Conservation (phyloP, 2,797 vertebrate genomes). For the Chaenodraco wilsoni region DNA sequence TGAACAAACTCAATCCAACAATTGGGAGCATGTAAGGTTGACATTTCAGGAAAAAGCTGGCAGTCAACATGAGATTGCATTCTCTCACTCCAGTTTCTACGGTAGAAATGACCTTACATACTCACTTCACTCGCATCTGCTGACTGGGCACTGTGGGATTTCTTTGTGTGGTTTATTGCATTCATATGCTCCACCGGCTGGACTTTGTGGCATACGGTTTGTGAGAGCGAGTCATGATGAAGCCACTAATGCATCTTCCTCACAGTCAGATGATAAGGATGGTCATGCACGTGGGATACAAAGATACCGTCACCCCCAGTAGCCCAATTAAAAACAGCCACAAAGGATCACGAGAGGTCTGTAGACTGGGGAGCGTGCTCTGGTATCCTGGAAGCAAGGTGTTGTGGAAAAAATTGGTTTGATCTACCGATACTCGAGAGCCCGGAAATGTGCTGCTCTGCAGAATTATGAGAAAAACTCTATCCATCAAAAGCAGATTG, state of each 20-base stretch:
- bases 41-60: neutral
- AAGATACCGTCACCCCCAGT: slow-evolving; percentile 47
- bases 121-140: slow-evolving; percentile 2
- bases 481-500: slow-evolving; percentile 57
- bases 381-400: slow-evolving; percentile 46
- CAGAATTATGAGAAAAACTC: slow-evolving; percentile 41
- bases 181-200: slow-evolving; percentile 34
- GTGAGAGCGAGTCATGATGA: slow-evolving; percentile 32
- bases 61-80: neutral
- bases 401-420: slow-evolving; percentile 51
- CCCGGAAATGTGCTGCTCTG: slow-evolving; percentile 51
- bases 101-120: slow-evolving; percentile 1
- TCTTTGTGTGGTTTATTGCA: slow-evolving; percentile 3
- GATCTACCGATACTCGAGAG: slow-evolving; percentile 45
- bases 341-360: slow-evolving; percentile 47
- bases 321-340: slow-evolving; percentile 76
- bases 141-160: neutral
- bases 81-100: slow-evolving; percentile 1
- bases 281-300: slow-evolving; percentile 28
- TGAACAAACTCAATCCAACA: neutral
- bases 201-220: slow-evolving; percentile 11
- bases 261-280: slow-evolving; percentile 20
- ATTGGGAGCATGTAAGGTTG: neutral
- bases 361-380: slow-evolving; percentile 25
- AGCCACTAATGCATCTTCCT: slow-evolving; percentile 39